Evolutionary conservation across 2,797 vertebrate genomes (phyloP), one percentile per base, ranked within the genome.

Genomic region (Dallia pectoralis): DNA sequence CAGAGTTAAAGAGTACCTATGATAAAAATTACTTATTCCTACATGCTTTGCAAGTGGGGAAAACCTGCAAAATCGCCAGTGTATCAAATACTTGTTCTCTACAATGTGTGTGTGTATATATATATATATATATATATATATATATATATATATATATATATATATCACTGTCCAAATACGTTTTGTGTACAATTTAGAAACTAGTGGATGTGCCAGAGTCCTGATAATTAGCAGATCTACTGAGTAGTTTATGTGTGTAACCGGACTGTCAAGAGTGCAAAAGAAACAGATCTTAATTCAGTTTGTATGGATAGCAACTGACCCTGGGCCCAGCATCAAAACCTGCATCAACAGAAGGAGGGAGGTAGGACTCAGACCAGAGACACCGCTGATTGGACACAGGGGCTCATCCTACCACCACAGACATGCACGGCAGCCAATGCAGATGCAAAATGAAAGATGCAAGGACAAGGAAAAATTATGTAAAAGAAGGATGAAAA

Each of bases 381-480:
- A 94, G 89, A 92, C 93, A 91, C 81, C 89, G 95, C 92, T 97
- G 92, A 93, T 89, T 88, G 95, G 95, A 85, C 96, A 98, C 92
- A 95, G 88, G 89, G 94, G 94, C 90, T 94, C 94, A 91, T 97
- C 95, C 96, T 98, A 93, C 89, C 91, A 92, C 91, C 93, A 93
- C 90, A 82, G 71, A 91, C 72, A 82, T 91, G 89, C 93, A 78
- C 93, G 93, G 92, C 92, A 93, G 93, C 92, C 89, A 93, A 84
- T 88, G 88, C 88, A 25, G 87, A 84, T 68, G 83, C 77, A 86
- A 88, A 93, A 89, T 88, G 87, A 90, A 67, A 1, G 44, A 71
- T 32, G 53, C 36, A 71, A 56, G 70, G 75, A 74, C 33, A 70
- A 70, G 62, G 40, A 14, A 70, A 5, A 71, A 4, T n/a, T n/a